Conservation (phyloP, 1,140 invertebrate species). For the Choristoneura fumiferana region DNA sequence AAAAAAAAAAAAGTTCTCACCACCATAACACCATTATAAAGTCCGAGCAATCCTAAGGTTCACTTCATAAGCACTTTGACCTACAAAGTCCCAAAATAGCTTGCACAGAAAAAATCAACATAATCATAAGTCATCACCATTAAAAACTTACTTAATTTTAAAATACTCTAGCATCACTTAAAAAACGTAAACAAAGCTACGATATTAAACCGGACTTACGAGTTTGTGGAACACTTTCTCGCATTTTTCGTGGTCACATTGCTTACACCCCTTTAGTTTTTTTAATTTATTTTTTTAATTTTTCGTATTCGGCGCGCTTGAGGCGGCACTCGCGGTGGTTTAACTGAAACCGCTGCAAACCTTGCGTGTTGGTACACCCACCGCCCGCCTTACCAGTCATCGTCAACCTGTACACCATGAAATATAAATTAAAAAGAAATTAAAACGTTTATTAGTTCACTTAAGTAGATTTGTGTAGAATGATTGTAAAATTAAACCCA, state of each 20-base stretch:
- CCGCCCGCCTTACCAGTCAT: constrained; percentile 45
- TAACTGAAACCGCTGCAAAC: constrained; percentile 61
- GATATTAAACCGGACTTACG: too few relatives aligned
- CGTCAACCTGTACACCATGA: constrained; percentile 35
- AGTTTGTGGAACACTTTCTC: too few relatives aligned
- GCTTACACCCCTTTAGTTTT: not conserved
- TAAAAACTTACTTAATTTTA: too few relatives aligned
- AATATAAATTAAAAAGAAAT: too few relatives aligned
- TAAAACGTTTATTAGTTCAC: not conserved
- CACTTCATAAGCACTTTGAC: not conserved
- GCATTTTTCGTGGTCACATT: too few relatives aligned
- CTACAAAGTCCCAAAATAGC: not conserved
- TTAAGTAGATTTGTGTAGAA: too few relatives aligned
- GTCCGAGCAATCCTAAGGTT: not conserved
- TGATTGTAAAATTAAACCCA: too few relatives aligned
- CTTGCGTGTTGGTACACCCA: constrained; percentile 64
- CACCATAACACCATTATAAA: constrained; percentile 3
- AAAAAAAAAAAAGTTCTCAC: not conserved
- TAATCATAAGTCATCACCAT: not conserved
- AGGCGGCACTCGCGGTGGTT: constrained; percentile 49
- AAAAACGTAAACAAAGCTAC: too few relatives aligned
- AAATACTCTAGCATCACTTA: too few relatives aligned
- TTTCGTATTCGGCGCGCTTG: constrained; percentile 35
- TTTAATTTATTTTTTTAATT: constrained; percentile 20
- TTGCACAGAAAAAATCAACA: not conserved